Conservation (phyloP, 2,797 vertebrate species). For the Sarcoramphus papa region DNA sequence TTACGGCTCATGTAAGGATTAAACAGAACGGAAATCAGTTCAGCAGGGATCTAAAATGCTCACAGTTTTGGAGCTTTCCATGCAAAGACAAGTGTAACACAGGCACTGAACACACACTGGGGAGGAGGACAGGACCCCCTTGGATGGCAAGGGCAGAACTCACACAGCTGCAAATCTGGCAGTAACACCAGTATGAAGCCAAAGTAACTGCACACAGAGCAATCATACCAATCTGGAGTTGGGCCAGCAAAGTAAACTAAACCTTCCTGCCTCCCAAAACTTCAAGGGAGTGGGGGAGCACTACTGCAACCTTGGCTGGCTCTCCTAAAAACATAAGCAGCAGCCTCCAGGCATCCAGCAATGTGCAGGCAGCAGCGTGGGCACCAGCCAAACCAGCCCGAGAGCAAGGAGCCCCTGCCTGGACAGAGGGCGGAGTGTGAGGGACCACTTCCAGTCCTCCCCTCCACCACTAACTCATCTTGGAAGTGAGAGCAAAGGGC, state of each 20-base stretch:
- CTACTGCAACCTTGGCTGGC: not conserved
- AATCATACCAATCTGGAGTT: not conserved
- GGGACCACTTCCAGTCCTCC: not conserved
- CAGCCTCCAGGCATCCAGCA: not conserved
- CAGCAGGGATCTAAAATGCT: not conserved
- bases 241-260: not conserved
- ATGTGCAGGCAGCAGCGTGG: rapidly evolving
- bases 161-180: not conserved
- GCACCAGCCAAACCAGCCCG: not conserved
- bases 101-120: not conserved
- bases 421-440: not conserved
- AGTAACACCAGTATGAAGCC: not conserved
- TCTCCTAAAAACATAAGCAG: not conserved
- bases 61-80: not conserved
- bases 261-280: rapidly evolving
- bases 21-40: not conserved
- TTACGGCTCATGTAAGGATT: not conserved
- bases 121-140: not conserved
- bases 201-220: not conserved
- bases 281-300: not conserved
- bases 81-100: not conserved
- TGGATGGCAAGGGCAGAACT: not conserved
- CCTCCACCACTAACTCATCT: not conserved
- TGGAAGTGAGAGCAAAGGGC: not conserved
- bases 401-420: not conserved